Percentiles rank a stretch among this genome's conserved stretches.
Evolutionary conservation across 2,113 vertebrate genomes (phyloP).

Genomic region (Ptilonorhynchus violaceus): DNA sequence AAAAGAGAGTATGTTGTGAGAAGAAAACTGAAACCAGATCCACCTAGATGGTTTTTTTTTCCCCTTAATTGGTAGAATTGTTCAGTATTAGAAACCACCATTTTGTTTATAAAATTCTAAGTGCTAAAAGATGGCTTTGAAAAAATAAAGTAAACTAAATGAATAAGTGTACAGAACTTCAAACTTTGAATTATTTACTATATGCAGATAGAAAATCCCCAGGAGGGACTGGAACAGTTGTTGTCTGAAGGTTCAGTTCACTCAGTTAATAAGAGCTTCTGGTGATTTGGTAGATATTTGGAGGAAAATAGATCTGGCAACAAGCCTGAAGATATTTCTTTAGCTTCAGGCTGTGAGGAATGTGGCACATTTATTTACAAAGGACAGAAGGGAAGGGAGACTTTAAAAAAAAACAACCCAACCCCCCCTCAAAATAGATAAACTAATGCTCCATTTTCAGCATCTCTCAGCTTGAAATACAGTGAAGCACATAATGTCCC

Average conservation of each 20-base stretch:
- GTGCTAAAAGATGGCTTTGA: background rate
- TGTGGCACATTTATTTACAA: constrained; percentile 8
- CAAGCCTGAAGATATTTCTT: constrained; percentile 28
- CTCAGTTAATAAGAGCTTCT: constrained; percentile 38
- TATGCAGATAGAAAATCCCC: background rate
- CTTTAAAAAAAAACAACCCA: background rate
- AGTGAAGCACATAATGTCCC: constrained; percentile 16
- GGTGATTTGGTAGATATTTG: constrained; percentile 41
- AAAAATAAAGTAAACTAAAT: background rate
- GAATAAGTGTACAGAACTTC: background rate
- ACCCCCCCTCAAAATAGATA: background rate
- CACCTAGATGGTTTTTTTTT: background rate
- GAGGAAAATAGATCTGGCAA: constrained; percentile 28
- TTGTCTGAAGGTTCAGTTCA: constrained; percentile 40
- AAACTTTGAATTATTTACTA: constrained; percentile 30
- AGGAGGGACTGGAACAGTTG: constrained; percentile 32
- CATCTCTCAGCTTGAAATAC: constrained; percentile 50
- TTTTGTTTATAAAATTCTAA: background rate
- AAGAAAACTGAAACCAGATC: background rate
- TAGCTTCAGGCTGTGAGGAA: constrained; percentile 13
- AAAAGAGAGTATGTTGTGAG: background rate
- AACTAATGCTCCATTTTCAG: constrained; percentile 24
- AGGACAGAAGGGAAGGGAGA: background rate
- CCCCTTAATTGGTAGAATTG: background rate
- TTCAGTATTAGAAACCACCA: background rate